phyloP scores from a whole-genome alignment of 2,113 vertebrate species.

The Malurus melanocephalus region DNA sequence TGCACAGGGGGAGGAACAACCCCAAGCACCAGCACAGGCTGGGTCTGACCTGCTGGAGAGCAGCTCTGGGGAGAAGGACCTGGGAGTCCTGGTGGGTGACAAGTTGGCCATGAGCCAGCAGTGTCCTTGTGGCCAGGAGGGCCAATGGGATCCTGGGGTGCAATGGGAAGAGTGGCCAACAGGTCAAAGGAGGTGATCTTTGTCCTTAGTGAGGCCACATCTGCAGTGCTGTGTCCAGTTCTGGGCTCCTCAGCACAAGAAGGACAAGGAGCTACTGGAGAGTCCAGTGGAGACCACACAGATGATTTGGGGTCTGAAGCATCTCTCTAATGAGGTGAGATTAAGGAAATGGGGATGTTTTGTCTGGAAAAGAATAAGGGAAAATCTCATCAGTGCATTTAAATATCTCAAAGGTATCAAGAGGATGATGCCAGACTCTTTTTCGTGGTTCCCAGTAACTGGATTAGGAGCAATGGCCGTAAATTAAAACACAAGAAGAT shows the following conservation, averaged over 20 bases:
- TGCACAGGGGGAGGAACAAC: not conserved
- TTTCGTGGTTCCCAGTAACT: not conserved
- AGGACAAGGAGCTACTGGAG: not conserved
- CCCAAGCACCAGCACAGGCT: not conserved
- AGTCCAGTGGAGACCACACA: rapidly evolving
- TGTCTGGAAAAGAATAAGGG: not conserved
- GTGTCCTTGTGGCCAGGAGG: not conserved
- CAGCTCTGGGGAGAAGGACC: not conserved
- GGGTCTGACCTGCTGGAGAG: not conserved
- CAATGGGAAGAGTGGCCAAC: not conserved
- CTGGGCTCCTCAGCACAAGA: not conserved
- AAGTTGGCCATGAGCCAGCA: not conserved
- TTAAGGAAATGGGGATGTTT: not conserved
- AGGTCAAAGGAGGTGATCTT: not conserved
- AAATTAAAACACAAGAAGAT: not conserved
- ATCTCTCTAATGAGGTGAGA: rapidly evolving
- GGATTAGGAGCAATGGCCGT: not conserved
- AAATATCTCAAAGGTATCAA: not conserved
- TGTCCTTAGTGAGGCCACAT: rapidly evolving
- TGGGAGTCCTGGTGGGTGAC: not conserved
- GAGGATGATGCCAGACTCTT: not conserved
- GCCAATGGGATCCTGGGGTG: not conserved
- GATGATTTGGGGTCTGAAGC: rapidly evolving
- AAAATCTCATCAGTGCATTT: not conserved
- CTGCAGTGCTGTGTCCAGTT: not conserved